Evolutionary conservation across 2,888 invertebrate genomes (phyloP), one percentile per base, ranked within the genome.

Genomic region (Aspidiotus rigidus): DNA sequence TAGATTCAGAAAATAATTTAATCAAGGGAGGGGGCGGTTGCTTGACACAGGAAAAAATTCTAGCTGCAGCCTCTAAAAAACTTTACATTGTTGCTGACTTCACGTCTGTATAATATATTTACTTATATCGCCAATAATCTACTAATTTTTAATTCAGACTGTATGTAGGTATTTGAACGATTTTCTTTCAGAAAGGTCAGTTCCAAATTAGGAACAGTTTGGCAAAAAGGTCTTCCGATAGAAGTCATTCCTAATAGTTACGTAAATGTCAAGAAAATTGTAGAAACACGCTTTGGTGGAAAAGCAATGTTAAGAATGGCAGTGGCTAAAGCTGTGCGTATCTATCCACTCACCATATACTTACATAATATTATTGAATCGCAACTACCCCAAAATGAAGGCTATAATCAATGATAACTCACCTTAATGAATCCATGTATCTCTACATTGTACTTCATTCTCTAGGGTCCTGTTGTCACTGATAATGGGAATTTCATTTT

Each of bases 11-110:
- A 60, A 42, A 59, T 49, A 59, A 67, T 49, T 44, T 67, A 17
- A 99, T 99, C 70, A 99, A 99, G 82, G 99, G 96, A 40, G 99
- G 99, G 16, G 99, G 99, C 10, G 99, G 94, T 1, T 99, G 98
- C 78, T 83, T 96, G 70, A 82, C 95, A 0, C 96, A 97, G 81
- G 99, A 99, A 78, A 99, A 99, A 82, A 92, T 99, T 74, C 87
- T 99, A 0, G 98, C 96, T n/a, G 88, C 90, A 8, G 93, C 92
- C 79, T 87, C 97, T 0, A 85, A 89, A 72, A 83, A 86, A 73
- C 82, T 98, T 54, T 82, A 96, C 69, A 85, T 99, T 13, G 87
- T 99, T 73, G 98, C 95, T 0, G 98, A 99, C 80, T 88, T 90
- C 76, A 90, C 93, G 77, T 86, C 79, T 76, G 76, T 73, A 28